These are phyloP conservation scores for Leptinotarsa juncta DNA, from an alignment of 2,888 invertebrate genomes.

Conservation along the genomic window DNA sequence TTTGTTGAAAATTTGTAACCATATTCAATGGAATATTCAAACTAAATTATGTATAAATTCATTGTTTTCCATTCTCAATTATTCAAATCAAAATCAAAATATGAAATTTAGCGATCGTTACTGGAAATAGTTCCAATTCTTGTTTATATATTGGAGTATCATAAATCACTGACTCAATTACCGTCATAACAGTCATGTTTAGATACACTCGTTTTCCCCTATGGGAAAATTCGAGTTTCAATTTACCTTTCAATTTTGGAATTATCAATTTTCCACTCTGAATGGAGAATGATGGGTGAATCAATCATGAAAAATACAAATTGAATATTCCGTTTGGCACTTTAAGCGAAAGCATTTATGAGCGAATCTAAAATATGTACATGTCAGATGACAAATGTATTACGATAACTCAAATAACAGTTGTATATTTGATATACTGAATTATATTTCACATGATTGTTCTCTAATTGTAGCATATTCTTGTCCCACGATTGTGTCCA, in stretches of 20 bases:
- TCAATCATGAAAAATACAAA: background rate
- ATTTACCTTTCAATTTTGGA: background rate
- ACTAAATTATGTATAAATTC: no score
- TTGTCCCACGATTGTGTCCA: no score
- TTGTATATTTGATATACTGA: background rate
- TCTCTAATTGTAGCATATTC: no score
- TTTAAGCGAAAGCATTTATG: background rate
- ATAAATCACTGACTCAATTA: background rate
- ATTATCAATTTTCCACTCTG: background rate
- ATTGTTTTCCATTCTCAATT: no score
- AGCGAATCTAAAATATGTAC: background rate
- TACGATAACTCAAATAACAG: background rate
- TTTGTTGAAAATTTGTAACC: no score
- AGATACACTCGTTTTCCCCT: background rate
- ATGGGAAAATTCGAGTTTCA: background rate
- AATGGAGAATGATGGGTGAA: background rate
- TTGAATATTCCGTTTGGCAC: background rate
- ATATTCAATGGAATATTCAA: no score
- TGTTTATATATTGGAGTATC: background rate
- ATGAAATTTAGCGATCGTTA: background rate
- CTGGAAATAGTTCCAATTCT: background rate
- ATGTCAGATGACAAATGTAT: background rate
- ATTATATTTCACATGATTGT: no score
- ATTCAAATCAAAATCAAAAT: background rate
- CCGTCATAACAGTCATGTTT: background rate